Percentiles rank a stretch among this genome's conserved stretches.
Conservation (phyloP, 1,140 invertebrate genomes). For the Drosophila truncata region DNA sequence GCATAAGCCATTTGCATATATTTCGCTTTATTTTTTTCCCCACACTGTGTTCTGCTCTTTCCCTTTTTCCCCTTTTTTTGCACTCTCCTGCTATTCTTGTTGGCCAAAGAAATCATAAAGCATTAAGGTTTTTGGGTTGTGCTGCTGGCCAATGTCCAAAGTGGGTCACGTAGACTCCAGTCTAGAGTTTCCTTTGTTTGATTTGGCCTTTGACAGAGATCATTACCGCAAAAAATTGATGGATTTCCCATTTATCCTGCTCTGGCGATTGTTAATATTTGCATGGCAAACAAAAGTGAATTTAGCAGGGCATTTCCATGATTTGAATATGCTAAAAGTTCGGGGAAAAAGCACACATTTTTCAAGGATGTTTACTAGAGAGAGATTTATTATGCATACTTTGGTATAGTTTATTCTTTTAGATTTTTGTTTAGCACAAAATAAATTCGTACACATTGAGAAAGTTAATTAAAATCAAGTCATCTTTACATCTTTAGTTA, state of each 20-base stretch:
- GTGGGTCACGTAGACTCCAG: slow-evolving; percentile 50
- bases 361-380: neutral
- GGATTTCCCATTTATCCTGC: slow-evolving; percentile 39
- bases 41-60: neutral
- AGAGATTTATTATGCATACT: neutral
- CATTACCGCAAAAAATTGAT: slow-evolving; percentile 53
- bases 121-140: slow-evolving; percentile 23
- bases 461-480: neutral
- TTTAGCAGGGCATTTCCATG: slow-evolving; percentile 6
- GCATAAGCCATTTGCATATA: slow-evolving; percentile 77
- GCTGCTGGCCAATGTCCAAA: slow-evolving; percentile 33
- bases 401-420: too few relatives aligned
- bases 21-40: slow-evolving; percentile 53
- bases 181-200: slow-evolving; percentile 53
- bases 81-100: slow-evolving; percentile 5
- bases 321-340: slow-evolving; percentile 30
- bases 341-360: neutral
- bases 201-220: slow-evolving; percentile 52
- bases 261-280: slow-evolving; percentile 27
- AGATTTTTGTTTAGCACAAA: too few relatives aligned
- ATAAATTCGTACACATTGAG: too few relatives aligned
- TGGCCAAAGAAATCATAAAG: slow-evolving; percentile 40
- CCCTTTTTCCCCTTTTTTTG: slow-evolving; percentile 5
- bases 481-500: neutral
- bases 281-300: slow-evolving; percentile 38